phyloP scores from a whole-genome alignment of 1,140 invertebrate species.

The Ruditapes philippinarum region DNA sequence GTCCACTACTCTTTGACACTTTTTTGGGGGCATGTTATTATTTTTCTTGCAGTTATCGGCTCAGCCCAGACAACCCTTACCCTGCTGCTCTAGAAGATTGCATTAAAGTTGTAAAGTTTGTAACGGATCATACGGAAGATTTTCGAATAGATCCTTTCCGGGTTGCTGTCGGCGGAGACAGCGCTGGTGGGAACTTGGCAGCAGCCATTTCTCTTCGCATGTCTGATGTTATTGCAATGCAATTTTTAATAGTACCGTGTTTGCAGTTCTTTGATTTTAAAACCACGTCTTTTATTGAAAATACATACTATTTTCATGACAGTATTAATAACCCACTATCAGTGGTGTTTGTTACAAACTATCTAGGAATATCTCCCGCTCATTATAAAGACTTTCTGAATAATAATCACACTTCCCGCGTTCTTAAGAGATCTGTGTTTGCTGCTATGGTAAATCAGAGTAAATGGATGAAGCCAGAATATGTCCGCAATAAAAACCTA shows the following conservation, averaged over 20 bases:
- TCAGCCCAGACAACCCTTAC: constrained; percentile 73
- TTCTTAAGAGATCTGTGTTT: constrained; percentile 71
- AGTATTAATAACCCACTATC: constrained; percentile 68
- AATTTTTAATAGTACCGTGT: constrained; percentile 80
- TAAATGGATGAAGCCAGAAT: constrained; percentile 66
- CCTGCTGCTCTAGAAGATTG: constrained; percentile 72
- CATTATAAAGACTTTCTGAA: constrained; percentile 63
- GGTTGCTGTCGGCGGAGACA: constrained; percentile 74
- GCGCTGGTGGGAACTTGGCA: constrained; percentile 75
- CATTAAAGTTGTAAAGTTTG: constrained; percentile 71
- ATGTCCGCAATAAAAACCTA: constrained; percentile 62
- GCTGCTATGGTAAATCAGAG: constrained; percentile 59
- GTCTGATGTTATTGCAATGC: constrained; percentile 70
- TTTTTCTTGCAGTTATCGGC: constrained; percentile 68
- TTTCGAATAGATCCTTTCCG: constrained; percentile 69
- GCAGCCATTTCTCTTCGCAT: constrained; percentile 68
- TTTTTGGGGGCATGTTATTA: too few species aligned
- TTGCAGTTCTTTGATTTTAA: constrained; percentile 79
- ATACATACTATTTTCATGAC: constrained; percentile 69
- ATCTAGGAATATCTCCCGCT: constrained; percentile 63
- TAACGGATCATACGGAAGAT: constrained; percentile 57
- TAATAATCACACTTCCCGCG: constrained; percentile 76
- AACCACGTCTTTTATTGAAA: constrained; percentile 77
- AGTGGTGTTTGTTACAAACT: constrained; percentile 69
- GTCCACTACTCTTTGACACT: too few species aligned